phyloP scores from a whole-genome alignment of 2,113 vertebrate genomes.

The Atractosteus spatula region DNA sequence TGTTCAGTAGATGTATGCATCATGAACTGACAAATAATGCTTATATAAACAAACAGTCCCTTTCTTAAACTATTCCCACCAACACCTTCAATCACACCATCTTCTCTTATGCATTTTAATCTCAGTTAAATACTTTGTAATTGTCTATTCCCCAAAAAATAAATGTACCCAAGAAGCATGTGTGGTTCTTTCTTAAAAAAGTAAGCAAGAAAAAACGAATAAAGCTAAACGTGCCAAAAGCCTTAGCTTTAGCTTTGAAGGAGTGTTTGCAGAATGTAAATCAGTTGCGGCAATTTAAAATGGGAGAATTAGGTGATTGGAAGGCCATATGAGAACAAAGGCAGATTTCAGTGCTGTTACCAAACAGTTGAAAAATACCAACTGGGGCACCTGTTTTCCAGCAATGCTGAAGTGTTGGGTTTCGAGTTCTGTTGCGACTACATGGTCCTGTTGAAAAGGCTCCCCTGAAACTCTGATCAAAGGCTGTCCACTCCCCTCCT shows the following conservation, averaged over 20 bases:
- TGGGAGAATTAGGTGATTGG: slow-evolving; percentile 31
- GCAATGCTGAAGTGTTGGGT: slow-evolving; percentile 24
- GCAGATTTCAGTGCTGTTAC: slow-evolving; percentile 30
- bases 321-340: slow-evolving; percentile 18
- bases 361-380: slow-evolving; percentile 41
- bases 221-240: background rate
- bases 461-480: slow-evolving; percentile 33
- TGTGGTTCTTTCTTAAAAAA: slow-evolving; percentile 37
- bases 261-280: background rate
- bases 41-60: too few species aligned
- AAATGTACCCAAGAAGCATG: slow-evolving; percentile 38
- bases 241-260: background rate
- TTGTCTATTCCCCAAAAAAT: slow-evolving; percentile 45
- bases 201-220: background rate
- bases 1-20: too few species aligned
- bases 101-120: slow-evolving; percentile 45
- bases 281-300: slow-evolving; percentile 21
- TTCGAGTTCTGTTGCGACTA: slow-evolving; percentile 23
- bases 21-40: background rate
- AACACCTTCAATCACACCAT: slow-evolving; percentile 45
- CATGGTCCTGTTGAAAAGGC: slow-evolving; percentile 21
- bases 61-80: slow-evolving; percentile 34
- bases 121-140: slow-evolving; percentile 55
- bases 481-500: slow-evolving; percentile 1
- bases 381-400: slow-evolving; percentile 36